Evolutionary conservation across 2,113 vertebrate species (phyloP).

Genomic region (Chloebia gouldiae): DNA sequence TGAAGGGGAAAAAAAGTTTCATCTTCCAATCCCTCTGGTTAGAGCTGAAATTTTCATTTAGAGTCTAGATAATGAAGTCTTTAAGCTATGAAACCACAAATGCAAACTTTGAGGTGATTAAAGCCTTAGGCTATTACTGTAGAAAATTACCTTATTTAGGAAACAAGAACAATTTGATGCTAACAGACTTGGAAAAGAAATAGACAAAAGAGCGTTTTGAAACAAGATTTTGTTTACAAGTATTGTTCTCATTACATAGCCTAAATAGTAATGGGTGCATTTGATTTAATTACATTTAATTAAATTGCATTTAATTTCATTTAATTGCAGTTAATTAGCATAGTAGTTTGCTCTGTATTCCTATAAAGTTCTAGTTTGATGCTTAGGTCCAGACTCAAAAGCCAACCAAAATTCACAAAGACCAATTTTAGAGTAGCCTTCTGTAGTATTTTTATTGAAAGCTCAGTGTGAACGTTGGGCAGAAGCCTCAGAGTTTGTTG

Average conservation of each 20-base stretch:
- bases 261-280: conserved; percentile 31
- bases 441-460: not conserved
- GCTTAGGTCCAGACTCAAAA: not conserved
- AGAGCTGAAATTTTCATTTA: conserved; percentile 9
- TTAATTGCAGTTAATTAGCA: conserved; percentile 61
- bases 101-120: conserved; percentile 4
- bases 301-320: conserved; percentile 58
- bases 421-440: not conserved
- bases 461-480: not conserved
- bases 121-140: not conserved
- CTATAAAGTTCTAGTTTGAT: not conserved
- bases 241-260: conserved; percentile 52
- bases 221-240: conserved; percentile 45
- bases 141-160: conserved; percentile 33
- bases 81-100: conserved; percentile 11
- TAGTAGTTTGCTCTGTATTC: not conserved
- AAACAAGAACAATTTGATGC: conserved; percentile 12
- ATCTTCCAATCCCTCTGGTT: not conserved
- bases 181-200: conserved; percentile 19
- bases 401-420: not conserved
- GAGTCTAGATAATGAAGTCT: not conserved
- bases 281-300: conserved; percentile 62
- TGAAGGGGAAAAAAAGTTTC: not conserved
- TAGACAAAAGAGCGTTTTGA: conserved; percentile 19
- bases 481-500: not conserved